phyloP scores from a whole-genome alignment of 2,888 invertebrate genomes.

The Crossocerus cetratus region DNA sequence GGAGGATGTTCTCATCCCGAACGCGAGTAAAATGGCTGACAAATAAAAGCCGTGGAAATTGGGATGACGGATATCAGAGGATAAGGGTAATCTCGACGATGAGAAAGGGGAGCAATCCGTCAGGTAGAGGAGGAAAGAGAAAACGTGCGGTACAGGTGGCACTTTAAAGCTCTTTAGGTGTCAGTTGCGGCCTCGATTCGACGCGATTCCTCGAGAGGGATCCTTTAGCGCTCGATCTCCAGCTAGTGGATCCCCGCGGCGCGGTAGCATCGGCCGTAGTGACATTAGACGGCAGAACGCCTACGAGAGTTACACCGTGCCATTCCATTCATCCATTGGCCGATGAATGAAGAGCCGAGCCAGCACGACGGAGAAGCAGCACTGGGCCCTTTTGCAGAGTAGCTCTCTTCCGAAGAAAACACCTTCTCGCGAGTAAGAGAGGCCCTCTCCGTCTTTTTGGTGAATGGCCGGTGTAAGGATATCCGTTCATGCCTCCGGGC shows the following conservation, averaged over 20 bases:
- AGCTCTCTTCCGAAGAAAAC: constrained; percentile 32
- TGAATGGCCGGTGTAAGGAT: constrained; percentile 36
- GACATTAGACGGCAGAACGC: constrained; percentile 42
- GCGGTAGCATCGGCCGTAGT: background rate
- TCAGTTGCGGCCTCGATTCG: background rate
- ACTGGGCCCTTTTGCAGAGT: constrained; percentile 43
- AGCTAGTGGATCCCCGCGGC: background rate
- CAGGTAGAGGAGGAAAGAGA: no score
- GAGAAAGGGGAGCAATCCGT: no score
- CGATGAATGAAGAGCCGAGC: constrained; percentile 46
- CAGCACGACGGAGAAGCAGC: constrained; percentile 21
- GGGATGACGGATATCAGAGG: no score
- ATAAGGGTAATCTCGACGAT: no score
- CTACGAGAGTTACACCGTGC: constrained; percentile 34
- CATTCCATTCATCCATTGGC: constrained; percentile 44
- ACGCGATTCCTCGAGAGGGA: background rate
- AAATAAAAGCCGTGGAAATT: no score
- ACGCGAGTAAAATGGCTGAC: no score
- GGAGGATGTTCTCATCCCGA: no score
- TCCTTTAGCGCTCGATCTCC: background rate
- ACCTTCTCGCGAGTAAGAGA: constrained; percentile 18
- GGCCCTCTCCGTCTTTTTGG: constrained; percentile 20
- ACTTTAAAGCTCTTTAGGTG: constrained; percentile 4
- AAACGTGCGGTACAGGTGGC: background rate
- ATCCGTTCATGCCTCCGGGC: constrained; percentile 5